phyloP scores from a whole-genome alignment of 2,797 vertebrate genomes.

The Sitta carolinensis region DNA sequence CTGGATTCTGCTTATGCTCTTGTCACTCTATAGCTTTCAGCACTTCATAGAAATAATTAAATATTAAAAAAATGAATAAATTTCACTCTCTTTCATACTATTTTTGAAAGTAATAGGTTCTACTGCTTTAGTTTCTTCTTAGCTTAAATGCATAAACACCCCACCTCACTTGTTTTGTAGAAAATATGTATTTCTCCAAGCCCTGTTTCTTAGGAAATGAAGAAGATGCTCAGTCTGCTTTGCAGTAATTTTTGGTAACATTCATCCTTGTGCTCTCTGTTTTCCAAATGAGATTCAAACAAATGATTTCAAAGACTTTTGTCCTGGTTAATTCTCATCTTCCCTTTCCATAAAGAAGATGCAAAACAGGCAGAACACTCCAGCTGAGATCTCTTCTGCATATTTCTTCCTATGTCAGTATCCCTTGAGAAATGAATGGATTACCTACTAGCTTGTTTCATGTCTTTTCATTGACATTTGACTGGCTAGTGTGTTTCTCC shows the following conservation, averaged over 20 bases:
- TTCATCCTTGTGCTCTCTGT: rapidly evolving
- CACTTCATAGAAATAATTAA: background rate
- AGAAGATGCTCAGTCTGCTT: background rate
- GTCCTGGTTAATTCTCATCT: background rate
- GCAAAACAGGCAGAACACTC: background rate
- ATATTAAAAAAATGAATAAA: background rate
- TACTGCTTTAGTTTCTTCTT: background rate
- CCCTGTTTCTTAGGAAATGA: background rate
- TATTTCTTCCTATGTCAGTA: background rate
- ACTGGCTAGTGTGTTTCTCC: background rate
- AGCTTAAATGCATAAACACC: background rate
- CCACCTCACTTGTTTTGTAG: background rate
- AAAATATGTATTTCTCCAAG: background rate
- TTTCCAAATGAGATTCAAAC: background rate
- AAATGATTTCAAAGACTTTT: background rate
- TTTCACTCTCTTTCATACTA: background rate
- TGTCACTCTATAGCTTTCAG: background rate
- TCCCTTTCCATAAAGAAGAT: background rate
- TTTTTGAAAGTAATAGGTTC: background rate
- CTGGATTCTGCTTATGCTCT: background rate
- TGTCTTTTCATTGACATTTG: background rate
- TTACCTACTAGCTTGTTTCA: background rate
- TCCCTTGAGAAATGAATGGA: background rate
- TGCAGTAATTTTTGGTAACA: background rate
- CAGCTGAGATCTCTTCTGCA: background rate